Evolutionary conservation across 2,888 invertebrate species (phyloP).

Genomic region (Ennomos fuscantarius): DNA sequence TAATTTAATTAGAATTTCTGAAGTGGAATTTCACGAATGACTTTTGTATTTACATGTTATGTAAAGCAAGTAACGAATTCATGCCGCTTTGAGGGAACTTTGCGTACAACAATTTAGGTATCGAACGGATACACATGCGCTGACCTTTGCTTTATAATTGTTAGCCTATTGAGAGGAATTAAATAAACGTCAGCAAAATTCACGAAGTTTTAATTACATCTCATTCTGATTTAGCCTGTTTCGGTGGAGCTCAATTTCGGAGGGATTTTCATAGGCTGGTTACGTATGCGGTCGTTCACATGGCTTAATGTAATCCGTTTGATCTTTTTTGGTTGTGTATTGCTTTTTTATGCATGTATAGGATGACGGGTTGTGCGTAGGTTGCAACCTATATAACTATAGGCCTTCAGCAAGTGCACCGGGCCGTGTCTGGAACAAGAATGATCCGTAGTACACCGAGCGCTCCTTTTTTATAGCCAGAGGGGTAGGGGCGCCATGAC

Average conservation of each 20-base stretch:
- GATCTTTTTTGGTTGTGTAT: constrained; percentile 17
- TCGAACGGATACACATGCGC: constrained; percentile 49
- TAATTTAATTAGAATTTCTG: constrained; percentile 76
- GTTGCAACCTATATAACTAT: no score
- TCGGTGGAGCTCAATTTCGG: constrained; percentile 46
- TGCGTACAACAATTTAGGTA: constrained; percentile 48
- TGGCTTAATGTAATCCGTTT: constrained; percentile 20
- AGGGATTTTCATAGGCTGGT: constrained; percentile 39
- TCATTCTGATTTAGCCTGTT: constrained; percentile 43
- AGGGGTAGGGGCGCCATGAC: no score
- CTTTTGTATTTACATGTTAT: constrained; percentile 66
- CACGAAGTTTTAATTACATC: constrained; percentile 58
- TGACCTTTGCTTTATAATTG: constrained; percentile 56
- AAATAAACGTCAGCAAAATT: constrained; percentile 57
- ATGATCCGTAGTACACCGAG: no score
- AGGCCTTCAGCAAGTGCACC: no score
- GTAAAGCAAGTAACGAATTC: constrained; percentile 50
- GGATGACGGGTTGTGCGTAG: no score
- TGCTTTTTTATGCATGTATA: no score
- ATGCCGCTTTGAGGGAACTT: constrained; percentile 50
- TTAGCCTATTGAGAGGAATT: constrained; percentile 51
- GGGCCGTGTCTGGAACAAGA: no score
- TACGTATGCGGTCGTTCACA: constrained; percentile 30
- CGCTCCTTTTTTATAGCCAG: no score
- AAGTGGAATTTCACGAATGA: constrained; percentile 70